Evolutionary conservation across 2,113 vertebrate genomes (phyloP).

Genomic region (Formicarius rufipectus): DNA sequence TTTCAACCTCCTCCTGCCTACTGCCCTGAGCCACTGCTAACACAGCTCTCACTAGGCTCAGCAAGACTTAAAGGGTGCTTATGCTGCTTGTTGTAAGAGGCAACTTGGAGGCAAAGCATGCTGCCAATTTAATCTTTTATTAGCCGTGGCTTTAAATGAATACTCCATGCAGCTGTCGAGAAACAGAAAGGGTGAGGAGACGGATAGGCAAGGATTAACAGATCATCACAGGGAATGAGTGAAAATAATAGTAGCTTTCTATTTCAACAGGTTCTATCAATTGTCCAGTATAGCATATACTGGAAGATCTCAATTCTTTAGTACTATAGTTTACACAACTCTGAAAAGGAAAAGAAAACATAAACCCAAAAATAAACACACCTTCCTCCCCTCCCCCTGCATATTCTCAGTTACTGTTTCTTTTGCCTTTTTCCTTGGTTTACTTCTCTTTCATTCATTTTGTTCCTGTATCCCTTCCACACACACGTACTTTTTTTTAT

Average conservation of each 20-base stretch:
- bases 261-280: conserved; percentile 11
- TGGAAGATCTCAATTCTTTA: conserved; percentile 40
- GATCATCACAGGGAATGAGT: not conserved
- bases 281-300: not conserved
- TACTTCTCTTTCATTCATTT: not conserved
- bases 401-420: conserved; percentile 44
- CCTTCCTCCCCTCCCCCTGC: not conserved
- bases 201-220: not conserved
- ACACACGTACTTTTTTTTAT: not conserved
- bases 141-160: not conserved
- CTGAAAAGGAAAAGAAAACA: not conserved
- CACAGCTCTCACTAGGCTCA: not conserved
- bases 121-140: not conserved
- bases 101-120: not conserved
- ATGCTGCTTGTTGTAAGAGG: not conserved
- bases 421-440: not conserved
- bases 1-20: not conserved
- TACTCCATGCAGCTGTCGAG: not conserved
- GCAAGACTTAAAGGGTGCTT: not conserved
- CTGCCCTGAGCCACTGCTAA: not conserved
- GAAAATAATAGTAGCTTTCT: not conserved
- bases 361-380: not conserved
- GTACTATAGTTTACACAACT: not conserved
- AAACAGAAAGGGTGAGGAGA: not conserved
- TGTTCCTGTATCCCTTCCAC: not conserved